Percentiles rank a stretch among this genome's conserved stretches.
Evolutionary conservation across 1,140 invertebrate genomes (phyloP).

Genomic region (Sogatella furcifera): DNA sequence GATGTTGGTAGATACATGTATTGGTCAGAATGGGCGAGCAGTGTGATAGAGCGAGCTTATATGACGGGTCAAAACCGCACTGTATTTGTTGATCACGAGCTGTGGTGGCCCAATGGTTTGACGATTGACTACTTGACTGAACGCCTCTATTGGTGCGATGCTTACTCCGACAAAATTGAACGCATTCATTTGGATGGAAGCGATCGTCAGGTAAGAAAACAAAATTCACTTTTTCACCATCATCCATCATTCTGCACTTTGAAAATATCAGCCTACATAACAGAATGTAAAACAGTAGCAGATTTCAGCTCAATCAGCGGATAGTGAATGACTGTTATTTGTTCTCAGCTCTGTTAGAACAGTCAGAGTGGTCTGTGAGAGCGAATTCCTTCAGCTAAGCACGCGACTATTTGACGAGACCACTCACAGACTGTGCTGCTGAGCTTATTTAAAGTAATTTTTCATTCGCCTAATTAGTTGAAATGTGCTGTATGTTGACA

Average conservation of each 20-base stretch:
- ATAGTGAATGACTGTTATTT: too few relatives aligned
- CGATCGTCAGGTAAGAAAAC: slow-evolving; percentile 8
- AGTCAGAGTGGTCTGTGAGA: too few relatives aligned
- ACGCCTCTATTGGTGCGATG: slow-evolving; percentile 45
- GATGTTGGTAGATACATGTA: slow-evolving; percentile 33
- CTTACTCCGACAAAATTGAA: slow-evolving; percentile 40
- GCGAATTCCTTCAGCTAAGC: too few relatives aligned
- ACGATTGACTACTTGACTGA: slow-evolving; percentile 36
- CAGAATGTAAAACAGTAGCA: too few relatives aligned
- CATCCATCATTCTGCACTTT: not conserved
- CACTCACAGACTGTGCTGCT: too few relatives aligned
- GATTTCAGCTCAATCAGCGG: too few relatives aligned
- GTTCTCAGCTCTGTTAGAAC: too few relatives aligned
- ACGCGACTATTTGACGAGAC: too few relatives aligned
- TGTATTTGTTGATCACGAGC: slow-evolving; percentile 30
- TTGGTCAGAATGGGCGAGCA: slow-evolving; percentile 39
- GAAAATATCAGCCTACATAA: not conserved
- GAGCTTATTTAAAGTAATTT: too few relatives aligned
- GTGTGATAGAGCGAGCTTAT: slow-evolving; percentile 32
- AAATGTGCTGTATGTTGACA: too few relatives aligned
- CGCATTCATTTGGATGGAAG: slow-evolving; percentile 36
- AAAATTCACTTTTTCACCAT: too few relatives aligned
- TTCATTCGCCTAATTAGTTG: too few relatives aligned
- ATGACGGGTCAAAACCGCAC: slow-evolving; percentile 39
- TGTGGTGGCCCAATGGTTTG: slow-evolving; percentile 46